Evolutionary conservation across 2,113 vertebrate genomes (phyloP), one percentile per base, ranked within the genome.

Genomic region (Entomyzon cyanotis): DNA sequence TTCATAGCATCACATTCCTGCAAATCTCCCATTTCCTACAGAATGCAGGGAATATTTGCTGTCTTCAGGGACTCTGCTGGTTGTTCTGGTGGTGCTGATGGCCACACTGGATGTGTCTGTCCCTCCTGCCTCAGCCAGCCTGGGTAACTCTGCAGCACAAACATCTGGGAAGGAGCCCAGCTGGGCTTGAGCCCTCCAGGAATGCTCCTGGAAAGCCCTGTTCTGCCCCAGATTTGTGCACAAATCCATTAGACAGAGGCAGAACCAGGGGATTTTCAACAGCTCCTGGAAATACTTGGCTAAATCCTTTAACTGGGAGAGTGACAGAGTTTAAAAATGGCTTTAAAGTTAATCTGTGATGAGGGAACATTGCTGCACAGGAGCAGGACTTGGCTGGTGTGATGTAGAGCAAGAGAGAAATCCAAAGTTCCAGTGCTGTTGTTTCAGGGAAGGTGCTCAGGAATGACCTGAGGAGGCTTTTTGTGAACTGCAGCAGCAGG

Each of bases 221-320:
- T 46, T 74, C 78, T 63, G 35, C 60, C 64, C 84, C 39, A 30
- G 47, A 14, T 41, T 8, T 6, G 5, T 28, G 30, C 65, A 22
- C 47, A 93, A 75, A 91, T 68, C 73, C 53, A 2, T 47, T 11
- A 31, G 59, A 12, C 2, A 16, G 3, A 59, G 53, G 39, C 35
- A 41, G 73, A 65, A 5, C 11, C 28, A 15, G 17, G 12, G 56
- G 56, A 41, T 68, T 92, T 82, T 13, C 56, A 84, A 49, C 6
- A 71, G 28, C 41, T 93, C 35, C 69, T 58, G 52, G 73, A 91
- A 94, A 42, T 16, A 22, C 24, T 39, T 46, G 39, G 65, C 27
- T 73, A 96, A 94, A 69, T 87, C 81, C n/a, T 89, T 60, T 50
- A 42, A 39, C 16, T 37, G 22, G 5, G 25, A 49, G 53, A 82